Percentiles rank a stretch among this genome's conserved stretches.
These are phyloP conservation scores for Drosophila formosana DNA, from an alignment of 2,888 invertebrate species.

Conservation along the genomic window DNA sequence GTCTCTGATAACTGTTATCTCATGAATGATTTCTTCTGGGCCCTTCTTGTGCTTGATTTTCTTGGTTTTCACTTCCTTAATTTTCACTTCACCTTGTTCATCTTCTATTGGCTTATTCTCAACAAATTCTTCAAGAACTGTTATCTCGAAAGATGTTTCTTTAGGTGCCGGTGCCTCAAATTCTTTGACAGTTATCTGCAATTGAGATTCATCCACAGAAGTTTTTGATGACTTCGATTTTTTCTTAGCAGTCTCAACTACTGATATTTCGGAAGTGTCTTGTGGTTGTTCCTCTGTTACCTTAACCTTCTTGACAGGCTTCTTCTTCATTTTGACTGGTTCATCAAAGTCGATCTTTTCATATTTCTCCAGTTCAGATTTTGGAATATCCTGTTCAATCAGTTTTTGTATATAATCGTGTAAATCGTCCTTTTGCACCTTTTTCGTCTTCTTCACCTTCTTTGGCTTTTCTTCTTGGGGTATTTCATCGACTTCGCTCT, in stretches of 20 bases:
- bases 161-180: constrained; percentile 50
- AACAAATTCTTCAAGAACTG: constrained; percentile 75
- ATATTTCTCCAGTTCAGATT: constrained; percentile 85
- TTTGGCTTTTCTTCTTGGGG: constrained; percentile 54
- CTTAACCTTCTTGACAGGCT: constrained; percentile 53
- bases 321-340: constrained; percentile 82
- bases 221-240: constrained; percentile 29
- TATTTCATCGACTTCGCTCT: constrained; percentile 55
- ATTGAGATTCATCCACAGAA: constrained; percentile 36
- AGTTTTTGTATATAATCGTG: constrained; percentile 84
- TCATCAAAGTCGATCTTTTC: constrained; percentile 85
- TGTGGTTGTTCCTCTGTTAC: constrained; percentile 54
- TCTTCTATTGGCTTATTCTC: constrained; percentile 77
- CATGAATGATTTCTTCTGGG: constrained; percentile 84
- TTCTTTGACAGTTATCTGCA: constrained; percentile 58
- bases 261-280: constrained; percentile 54
- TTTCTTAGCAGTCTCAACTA: constrained; percentile 31
- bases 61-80: constrained; percentile 82
- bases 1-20: constrained; percentile 85
- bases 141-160: constrained; percentile 61
- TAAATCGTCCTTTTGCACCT: constrained; percentile 83
- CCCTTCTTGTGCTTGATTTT: constrained; percentile 84
- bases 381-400: constrained; percentile 84
- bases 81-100: constrained; percentile 81
- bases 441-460: constrained; percentile 82